phyloP scores from a whole-genome alignment of 2,888 invertebrate genomes.

The Netelia fuscicornis region DNA sequence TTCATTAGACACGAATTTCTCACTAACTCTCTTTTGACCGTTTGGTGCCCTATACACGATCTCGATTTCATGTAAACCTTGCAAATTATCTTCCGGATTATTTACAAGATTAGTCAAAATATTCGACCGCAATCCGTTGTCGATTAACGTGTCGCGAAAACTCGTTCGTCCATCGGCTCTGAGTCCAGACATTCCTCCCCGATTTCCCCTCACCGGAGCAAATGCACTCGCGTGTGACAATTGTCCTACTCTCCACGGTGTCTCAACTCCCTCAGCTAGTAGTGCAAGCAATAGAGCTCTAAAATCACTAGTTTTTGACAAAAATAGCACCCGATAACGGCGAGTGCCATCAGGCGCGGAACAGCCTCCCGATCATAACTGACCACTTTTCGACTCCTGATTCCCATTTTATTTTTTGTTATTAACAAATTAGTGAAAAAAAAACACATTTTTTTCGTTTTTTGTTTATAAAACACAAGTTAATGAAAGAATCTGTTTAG shows the following conservation, averaged over 20 bases:
- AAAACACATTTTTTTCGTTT: no score
- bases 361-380: no score
- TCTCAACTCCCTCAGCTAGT: not conserved
- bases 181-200: conserved; percentile 38
- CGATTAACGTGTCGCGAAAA: not conserved
- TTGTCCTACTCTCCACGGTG: not conserved
- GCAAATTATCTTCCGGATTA: conserved; percentile 15
- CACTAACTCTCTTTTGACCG: conserved; percentile 3
- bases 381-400: no score
- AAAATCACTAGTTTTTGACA: no score
- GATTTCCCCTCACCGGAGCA: conserved; percentile 17
- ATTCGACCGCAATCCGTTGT: conserved; percentile 3
- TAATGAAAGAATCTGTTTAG: no score
- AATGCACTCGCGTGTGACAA: conserved; percentile 6
- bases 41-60: conserved; percentile 3
- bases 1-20: conserved; percentile 11
- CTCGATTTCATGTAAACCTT: conserved; percentile 17
- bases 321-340: no score
- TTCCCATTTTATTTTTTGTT: no score
- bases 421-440: no score
- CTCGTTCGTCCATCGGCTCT: conserved; percentile 4
- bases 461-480: no score
- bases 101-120: conserved; percentile 1
- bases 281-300: no score
- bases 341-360: no score